A percentile compares a stretch with the other conserved stretches of the same genome.
Conservation (phyloP, 2,113 vertebrate genomes). For the Lynx canadensis region DNA sequence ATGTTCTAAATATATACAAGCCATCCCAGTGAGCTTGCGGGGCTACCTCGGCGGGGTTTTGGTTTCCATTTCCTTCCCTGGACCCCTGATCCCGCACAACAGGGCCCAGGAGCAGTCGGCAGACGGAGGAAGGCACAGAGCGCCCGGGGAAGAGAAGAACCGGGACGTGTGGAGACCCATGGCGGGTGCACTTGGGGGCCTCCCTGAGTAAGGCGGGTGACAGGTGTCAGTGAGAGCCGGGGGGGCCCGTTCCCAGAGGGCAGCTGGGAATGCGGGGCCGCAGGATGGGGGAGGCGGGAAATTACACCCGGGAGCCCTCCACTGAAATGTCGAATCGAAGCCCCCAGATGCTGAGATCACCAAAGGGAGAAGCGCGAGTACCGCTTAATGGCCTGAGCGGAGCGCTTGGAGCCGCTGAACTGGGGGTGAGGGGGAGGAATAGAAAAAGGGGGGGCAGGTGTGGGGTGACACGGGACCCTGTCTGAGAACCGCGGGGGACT, state of each 20-base stretch:
- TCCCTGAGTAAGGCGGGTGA: no score
- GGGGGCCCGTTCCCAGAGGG: no score
- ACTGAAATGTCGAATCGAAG: not conserved
- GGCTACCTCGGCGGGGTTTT: not conserved
- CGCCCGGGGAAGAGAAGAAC: not conserved
- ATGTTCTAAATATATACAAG: no score
- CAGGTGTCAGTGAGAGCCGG: no score
- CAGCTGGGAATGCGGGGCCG: not conserved
- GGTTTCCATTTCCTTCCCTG: not conserved
- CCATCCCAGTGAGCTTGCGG: not conserved
- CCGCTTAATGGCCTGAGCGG: no score
- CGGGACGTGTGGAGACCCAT: not conserved
- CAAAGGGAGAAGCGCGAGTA: no score
- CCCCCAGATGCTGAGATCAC: no score
- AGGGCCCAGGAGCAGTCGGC: rapidly evolving
- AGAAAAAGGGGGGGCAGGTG: not conserved
- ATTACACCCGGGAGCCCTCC: not conserved
- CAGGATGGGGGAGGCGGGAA: not conserved
- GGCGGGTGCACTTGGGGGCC: not conserved
- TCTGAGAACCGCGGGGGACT: not conserved
- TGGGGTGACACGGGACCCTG: not conserved
- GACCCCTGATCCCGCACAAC: rapidly evolving
- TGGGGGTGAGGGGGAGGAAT: rapidly evolving
- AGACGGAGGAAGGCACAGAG: not conserved
- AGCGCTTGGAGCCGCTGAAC: not conserved